phyloP scores from a whole-genome alignment of 2,888 invertebrate genomes.

The Hypercompe scribonia region DNA sequence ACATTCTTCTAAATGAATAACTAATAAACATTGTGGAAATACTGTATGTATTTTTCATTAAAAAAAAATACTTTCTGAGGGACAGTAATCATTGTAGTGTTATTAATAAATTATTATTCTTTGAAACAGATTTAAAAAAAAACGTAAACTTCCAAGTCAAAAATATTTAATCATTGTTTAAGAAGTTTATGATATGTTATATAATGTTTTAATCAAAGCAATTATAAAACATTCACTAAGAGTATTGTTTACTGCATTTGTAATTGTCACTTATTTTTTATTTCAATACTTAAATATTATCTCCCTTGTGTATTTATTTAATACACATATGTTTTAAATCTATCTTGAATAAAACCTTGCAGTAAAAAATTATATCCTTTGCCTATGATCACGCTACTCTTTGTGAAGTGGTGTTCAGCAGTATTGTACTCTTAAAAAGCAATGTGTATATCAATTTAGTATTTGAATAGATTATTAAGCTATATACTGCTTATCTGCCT shows the following conservation, averaged over 20 bases:
- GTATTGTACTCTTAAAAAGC: background rate
- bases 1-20: slow-evolving; percentile 19
- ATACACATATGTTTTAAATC: background rate
- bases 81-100: background rate
- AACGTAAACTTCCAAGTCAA: background rate
- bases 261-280: background rate
- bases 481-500: background rate
- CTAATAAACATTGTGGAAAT: slow-evolving; percentile 1
- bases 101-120: background rate
- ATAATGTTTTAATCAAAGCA: background rate
- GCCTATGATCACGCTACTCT: background rate
- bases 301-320: background rate
- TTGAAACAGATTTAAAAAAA: background rate
- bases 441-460: background rate
- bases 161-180: background rate
- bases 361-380: background rate
- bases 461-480: background rate
- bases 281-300: background rate
- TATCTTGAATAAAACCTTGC: background rate
- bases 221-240: background rate
- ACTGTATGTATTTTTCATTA: slow-evolving; percentile 4
- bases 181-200: background rate
- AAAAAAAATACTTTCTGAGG: background rate
- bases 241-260: background rate
- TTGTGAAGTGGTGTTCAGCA: background rate